A percentile compares a stretch with the other conserved stretches of the same genome.
These are phyloP conservation scores for Panorpa germanica DNA, from an alignment of 2,888 invertebrate genomes.

Conservation along the genomic window DNA sequence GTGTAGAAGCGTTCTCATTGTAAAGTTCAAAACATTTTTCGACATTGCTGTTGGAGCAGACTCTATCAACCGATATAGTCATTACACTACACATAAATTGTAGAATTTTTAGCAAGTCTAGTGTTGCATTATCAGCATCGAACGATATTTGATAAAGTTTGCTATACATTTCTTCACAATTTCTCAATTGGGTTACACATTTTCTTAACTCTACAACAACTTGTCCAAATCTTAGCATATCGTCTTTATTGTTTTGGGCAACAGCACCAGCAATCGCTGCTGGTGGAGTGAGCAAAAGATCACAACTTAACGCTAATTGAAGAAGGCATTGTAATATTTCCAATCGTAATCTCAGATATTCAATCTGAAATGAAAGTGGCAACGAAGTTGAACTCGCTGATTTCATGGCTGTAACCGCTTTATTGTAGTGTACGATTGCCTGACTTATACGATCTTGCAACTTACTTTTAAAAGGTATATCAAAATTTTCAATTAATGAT, in stretches of 20 bases:
- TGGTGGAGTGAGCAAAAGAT: slow-evolving; percentile 76
- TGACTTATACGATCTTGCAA: slow-evolving; percentile 30
- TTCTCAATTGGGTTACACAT: slow-evolving; percentile 50
- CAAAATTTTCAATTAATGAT: too few species aligned
- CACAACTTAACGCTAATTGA: slow-evolving; percentile 41
- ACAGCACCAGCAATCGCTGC: slow-evolving; percentile 77
- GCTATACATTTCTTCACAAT: slow-evolving; percentile 53
- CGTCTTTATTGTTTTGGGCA: slow-evolving; percentile 59
- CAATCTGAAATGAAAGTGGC: slow-evolving; percentile 42
- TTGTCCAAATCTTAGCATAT: slow-evolving; percentile 59
- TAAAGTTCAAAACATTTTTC: too few species aligned
- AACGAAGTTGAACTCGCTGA: slow-evolving; percentile 26
- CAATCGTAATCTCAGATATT: slow-evolving; percentile 56
- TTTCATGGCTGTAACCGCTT: slow-evolving; percentile 35
- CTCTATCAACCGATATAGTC: too few species aligned
- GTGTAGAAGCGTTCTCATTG: too few species aligned
- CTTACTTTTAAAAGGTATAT: too few species aligned
- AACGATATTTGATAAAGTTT: slow-evolving; percentile 67
- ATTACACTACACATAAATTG: too few species aligned
- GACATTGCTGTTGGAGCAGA: too few species aligned
- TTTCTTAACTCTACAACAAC: slow-evolving; percentile 62
- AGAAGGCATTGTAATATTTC: slow-evolving; percentile 45
- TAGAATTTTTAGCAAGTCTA: too few species aligned
- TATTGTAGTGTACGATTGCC: slow-evolving; percentile 40
- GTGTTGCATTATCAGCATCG: slow-evolving; percentile 64